phyloP scores from a whole-genome alignment of 2,797 vertebrate genomes.

The Sphaeramia orbicularis region DNA sequence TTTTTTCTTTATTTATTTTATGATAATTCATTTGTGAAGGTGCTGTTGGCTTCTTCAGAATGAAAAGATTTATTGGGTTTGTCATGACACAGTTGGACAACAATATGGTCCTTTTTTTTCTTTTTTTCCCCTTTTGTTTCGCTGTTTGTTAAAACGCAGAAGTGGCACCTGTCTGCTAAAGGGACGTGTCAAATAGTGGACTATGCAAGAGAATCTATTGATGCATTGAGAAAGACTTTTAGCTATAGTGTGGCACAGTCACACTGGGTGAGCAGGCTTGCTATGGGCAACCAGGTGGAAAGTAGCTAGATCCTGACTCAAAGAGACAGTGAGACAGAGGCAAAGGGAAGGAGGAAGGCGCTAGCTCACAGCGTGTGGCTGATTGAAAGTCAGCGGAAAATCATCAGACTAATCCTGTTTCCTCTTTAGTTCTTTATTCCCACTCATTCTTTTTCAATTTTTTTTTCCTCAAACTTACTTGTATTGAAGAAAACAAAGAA shows the following conservation, averaged over 20 bases:
- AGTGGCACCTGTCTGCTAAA: background rate
- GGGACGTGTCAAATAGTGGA: constrained; percentile 7
- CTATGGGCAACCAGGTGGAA: constrained; percentile 22
- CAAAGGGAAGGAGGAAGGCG: background rate
- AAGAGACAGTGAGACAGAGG: constrained; percentile 16
- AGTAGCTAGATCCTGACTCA: constrained; percentile 1
- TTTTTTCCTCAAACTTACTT: too few relatives aligned
- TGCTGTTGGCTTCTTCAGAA: constrained; percentile 16
- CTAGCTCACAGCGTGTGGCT: constrained; percentile 15
- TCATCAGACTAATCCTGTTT: constrained; percentile 6
- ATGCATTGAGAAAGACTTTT: constrained; percentile 20
- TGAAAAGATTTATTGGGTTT: constrained; percentile 14
- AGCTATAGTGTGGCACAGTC: background rate
- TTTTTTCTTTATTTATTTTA: background rate
- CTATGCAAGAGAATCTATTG: background rate
- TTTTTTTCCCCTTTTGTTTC: background rate
- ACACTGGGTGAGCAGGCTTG: constrained; percentile 1
- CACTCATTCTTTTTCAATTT: background rate
- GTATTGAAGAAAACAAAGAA: too few relatives aligned
- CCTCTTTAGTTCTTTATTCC: constrained; percentile 9
- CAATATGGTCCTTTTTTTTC: background rate
- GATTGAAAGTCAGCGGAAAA: constrained; percentile 11
- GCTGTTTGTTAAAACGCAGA: background rate
- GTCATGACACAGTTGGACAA: background rate
- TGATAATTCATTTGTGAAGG: constrained; percentile 39